Conservation (phyloP, 2,888 invertebrate genomes). For the Leptodirus hochenwartii region DNA sequence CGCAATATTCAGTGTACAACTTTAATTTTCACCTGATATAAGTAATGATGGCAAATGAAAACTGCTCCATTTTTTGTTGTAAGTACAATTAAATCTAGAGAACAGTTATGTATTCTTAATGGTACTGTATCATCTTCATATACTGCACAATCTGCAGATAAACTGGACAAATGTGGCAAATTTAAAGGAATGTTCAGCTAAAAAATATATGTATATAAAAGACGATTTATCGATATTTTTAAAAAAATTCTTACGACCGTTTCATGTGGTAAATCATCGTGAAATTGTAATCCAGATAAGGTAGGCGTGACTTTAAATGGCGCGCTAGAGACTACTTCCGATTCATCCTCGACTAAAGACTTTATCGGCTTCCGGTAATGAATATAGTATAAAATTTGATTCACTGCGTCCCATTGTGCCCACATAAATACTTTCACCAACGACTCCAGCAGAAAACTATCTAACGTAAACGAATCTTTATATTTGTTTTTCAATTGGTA, state of each 20-base stretch:
- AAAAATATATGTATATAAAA: conserved; percentile 12
- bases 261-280: conserved; percentile 71
- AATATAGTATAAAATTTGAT: conserved; percentile 69
- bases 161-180: conserved; percentile 46
- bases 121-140: conserved; percentile 73
- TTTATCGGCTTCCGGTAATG: conserved; percentile 54
- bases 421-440: conserved; percentile 58
- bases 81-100: conserved; percentile 60
- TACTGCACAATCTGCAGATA: conserved; percentile 38
- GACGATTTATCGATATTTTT: conserved; percentile 2
- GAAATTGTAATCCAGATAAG: conserved; percentile 70
- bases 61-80: conserved; percentile 57
- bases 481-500: conserved; percentile 20
- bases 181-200: conserved; percentile 73
- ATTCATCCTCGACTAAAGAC: conserved; percentile 44
- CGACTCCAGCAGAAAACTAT: conserved; percentile 25
- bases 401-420: conserved; percentile 71
- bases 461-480: conserved; percentile 10
- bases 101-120: conserved; percentile 62
- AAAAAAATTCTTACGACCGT: conserved; percentile 47
- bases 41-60: conserved; percentile 65
- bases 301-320: conserved; percentile 48
- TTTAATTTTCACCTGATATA: conserved; percentile 40
- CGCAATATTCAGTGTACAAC: too few species aligned
- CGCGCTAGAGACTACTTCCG: conserved; percentile 37